Conservation (phyloP, 2,888 invertebrate genomes). For the Brachylomia viminalis region DNA sequence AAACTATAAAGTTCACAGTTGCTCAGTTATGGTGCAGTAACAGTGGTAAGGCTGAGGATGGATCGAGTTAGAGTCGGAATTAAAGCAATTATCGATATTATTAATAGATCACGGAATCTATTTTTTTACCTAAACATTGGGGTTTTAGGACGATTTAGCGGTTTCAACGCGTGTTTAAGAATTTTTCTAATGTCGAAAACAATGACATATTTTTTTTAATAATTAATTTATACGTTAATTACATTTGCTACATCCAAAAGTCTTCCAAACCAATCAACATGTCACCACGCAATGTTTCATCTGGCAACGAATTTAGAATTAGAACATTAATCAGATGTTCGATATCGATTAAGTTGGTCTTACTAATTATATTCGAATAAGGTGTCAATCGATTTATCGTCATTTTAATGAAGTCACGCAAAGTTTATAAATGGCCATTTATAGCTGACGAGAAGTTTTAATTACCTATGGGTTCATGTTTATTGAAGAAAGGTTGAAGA, state of each 20-base stretch:
- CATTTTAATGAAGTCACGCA: slow-evolving; percentile 68
- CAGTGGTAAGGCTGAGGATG: slow-evolving; percentile 70
- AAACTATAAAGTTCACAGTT: slow-evolving; percentile 63
- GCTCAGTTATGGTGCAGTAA: slow-evolving; percentile 5
- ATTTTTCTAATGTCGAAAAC: not conserved
- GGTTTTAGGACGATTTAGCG: slow-evolving; percentile 26
- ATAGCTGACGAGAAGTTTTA: slow-evolving; percentile 62
- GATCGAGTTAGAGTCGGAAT: slow-evolving; percentile 78
- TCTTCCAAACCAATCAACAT: slow-evolving; percentile 18
- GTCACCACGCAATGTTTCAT: slow-evolving; percentile 19
- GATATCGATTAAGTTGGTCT: slow-evolving; percentile 52
- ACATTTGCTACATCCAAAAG: slow-evolving; percentile 17
- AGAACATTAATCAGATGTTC: slow-evolving; percentile 40
- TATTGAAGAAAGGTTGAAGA: slow-evolving; percentile 63
- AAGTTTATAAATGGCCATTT: slow-evolving; percentile 67
- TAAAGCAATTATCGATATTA: slow-evolving; percentile 77
- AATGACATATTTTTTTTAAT: not conserved
- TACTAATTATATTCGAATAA: slow-evolving; percentile 63
- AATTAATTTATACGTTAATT: not conserved
- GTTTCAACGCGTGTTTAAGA: slow-evolving; percentile 2
- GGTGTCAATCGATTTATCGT: slow-evolving; percentile 65
- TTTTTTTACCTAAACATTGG: slow-evolving; percentile 28
- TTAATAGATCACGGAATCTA: slow-evolving; percentile 62
- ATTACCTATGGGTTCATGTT: slow-evolving; percentile 67
- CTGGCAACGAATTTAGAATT: slow-evolving; percentile 32